Base-by-base conservation (phyloP, 1,140 invertebrate genomes). In the Chironomus tepperi region DNA sequence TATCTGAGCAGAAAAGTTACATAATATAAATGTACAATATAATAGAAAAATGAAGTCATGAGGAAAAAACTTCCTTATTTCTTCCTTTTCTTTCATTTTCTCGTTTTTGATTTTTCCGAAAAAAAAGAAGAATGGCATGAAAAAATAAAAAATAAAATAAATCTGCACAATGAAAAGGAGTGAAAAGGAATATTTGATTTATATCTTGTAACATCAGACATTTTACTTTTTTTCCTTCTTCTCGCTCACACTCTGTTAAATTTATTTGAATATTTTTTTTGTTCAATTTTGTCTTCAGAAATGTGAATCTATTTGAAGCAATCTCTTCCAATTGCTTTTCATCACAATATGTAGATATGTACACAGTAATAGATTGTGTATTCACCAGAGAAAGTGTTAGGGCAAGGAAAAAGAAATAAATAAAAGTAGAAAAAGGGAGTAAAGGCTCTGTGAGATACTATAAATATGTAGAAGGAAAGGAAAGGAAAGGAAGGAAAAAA, bases 1-100 rank as follows among this genome's bases (percentile, higher is more conserved):
- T 70, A 70, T 70, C 65, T n/a, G 47, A 57, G 12, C 12, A 57
- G 8, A 47, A 47, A 7, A 21, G 65, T 18, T 21, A 21, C 18
- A 70, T 70, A 70, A 70, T 70, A 18, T 70, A 70, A 70, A 70
- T 70, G 65, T 70, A 70, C 16, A 70, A 18, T 18, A 70, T 70
- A 70, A 70, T 70, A 70, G 65, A 70, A 70, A 70, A 70, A 70
- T 70, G 65, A 70, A 70, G 65, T 70, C 16, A 70, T 19, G 65
- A 70, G 65, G 65, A 70, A 70, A 70, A 70, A 70, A 70, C 47
- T 57, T 57, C 12, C 47, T 57, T 57, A 57, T 57, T 57, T 57
- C 47, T 57, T 57, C 47, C 47, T 57, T 34, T 34, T 34, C 47
- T 57, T 57, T 57, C 47, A n/a, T 57, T n/a, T 47, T 8, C n/a